Evolutionary conservation across 2,888 invertebrate species (phyloP), one percentile per base, ranked within the genome.

Genomic region (Pseudoips prasinana): DNA sequence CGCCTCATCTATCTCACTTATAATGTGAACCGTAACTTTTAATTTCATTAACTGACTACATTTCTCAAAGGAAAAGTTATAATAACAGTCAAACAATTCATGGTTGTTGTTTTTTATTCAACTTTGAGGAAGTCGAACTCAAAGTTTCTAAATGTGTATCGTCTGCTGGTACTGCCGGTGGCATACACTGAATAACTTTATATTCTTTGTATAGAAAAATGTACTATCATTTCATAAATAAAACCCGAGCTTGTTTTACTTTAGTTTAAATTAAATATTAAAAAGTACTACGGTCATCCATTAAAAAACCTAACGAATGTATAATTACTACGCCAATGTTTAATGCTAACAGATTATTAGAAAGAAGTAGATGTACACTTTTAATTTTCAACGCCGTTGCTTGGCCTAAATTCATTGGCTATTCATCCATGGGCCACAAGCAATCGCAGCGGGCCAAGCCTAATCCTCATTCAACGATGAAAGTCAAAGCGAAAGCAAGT

Each of bases 401-500:
- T 70, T 75, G 74, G 62, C 69, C 74, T 74, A 70, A 71, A 78
- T 80, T 70, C 71, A 67, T 77, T 80, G 75, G 68, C 73, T 78
- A 76, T 80, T 84, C 80, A 81, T 69, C 67, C 69, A 65, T 68
- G 55, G 67, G 62, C 71, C 56, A 62, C 66, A 70, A 77, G 68
- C 73, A 76, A 78, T 81, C 65, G 72, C 58, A 66, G 58, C 53
- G 62, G 66, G 60, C 66, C 51, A 53, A 56, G 59, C 65, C 68
- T 76, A 76, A 79, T 78, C 73, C 71, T 67, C 65, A 69, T 51
- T 60, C 45, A 49, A 55, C 68, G 66, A 64, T 62, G 59, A 70
- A 78, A 81, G 77, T 80, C 81, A 83, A 82, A 84, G 81, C 66
- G 53, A 77, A 74, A 73, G 69, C 73, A 64, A 71, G 74, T 74